Evolutionary conservation across 2,113 vertebrate genomes (phyloP).

Genomic region (Rynchops niger): DNA sequence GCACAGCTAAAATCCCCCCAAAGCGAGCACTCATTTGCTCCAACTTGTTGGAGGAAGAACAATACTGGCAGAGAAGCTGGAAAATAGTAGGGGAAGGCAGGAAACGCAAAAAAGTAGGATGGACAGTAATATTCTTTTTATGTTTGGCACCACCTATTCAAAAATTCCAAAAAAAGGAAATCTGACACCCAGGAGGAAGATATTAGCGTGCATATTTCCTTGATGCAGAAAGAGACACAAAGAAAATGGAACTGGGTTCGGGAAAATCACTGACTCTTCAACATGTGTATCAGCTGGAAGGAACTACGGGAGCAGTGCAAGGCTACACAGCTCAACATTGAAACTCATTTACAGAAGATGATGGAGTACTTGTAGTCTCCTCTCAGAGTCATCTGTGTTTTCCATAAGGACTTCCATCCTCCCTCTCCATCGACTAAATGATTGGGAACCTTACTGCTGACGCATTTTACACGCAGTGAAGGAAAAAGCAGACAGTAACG

Average conservation of each 20-base stretch:
- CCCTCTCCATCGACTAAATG: not conserved
- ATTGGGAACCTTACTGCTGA: not conserved
- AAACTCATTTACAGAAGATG: not conserved
- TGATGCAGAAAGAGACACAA: not conserved
- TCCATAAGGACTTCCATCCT: not conserved
- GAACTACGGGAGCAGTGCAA: not conserved
- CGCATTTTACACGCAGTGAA: not conserved
- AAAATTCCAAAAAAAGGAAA: not conserved
- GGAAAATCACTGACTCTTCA: not conserved
- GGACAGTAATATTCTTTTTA: not conserved
- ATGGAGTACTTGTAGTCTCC: not conserved
- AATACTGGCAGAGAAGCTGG: not conserved
- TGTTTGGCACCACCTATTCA: not conserved
- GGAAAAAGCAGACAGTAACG: not conserved
- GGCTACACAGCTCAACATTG: not conserved
- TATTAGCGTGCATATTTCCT: not conserved
- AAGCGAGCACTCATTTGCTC: not conserved
- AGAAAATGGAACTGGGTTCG: not conserved
- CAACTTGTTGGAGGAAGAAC: not conserved
- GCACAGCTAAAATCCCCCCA: not conserved
- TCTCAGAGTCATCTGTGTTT: not conserved
- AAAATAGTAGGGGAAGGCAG: not conserved
- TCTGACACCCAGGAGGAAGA: not conserved
- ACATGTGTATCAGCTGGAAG: not conserved
- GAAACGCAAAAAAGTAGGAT: not conserved